A percentile compares a stretch with the other conserved stretches of the same genome.
These are phyloP conservation scores for Zootoca vivipara DNA, from an alignment of 2,113 vertebrate species.

Conservation along the genomic window DNA sequence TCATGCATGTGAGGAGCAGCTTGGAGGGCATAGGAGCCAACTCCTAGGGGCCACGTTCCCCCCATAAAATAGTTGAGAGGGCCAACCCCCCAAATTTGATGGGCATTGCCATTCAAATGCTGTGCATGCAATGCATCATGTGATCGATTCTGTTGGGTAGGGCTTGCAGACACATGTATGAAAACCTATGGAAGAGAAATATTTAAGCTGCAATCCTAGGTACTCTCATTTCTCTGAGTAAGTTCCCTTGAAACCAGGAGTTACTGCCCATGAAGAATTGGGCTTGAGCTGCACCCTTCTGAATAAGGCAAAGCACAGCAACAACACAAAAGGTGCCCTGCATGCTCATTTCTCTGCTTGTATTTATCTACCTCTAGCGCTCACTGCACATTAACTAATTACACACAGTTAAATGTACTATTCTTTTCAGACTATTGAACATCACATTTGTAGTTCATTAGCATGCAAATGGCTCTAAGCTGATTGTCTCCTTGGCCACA, in stretches of 20 bases:
- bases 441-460: constrained; percentile 49
- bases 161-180: background rate
- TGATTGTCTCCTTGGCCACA: constrained; percentile 47
- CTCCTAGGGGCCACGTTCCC: no score
- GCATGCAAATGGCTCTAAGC: constrained; percentile 48
- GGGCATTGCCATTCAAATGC: no score
- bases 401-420: constrained; percentile 20
- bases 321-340: rapidly evolving
- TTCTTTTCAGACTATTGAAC: constrained; percentile 26
- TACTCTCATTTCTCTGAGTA: background rate
- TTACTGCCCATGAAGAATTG: no score
- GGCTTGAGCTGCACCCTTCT: rapidly evolving
- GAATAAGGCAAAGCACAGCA: background rate
- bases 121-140: no score
- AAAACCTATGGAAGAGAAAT: no score
- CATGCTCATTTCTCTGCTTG: background rate
- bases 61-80: no score
- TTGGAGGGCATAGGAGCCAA: background rate
- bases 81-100: no score
- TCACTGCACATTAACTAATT: background rate
- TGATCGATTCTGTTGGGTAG: no score
- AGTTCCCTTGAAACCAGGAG: background rate
- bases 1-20: background rate
- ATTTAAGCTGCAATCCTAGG: background rate
- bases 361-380: background rate